These are phyloP conservation scores for Plestiodon gilberti DNA, from an alignment of 2,113 vertebrate genomes.

Conservation along the genomic window DNA sequence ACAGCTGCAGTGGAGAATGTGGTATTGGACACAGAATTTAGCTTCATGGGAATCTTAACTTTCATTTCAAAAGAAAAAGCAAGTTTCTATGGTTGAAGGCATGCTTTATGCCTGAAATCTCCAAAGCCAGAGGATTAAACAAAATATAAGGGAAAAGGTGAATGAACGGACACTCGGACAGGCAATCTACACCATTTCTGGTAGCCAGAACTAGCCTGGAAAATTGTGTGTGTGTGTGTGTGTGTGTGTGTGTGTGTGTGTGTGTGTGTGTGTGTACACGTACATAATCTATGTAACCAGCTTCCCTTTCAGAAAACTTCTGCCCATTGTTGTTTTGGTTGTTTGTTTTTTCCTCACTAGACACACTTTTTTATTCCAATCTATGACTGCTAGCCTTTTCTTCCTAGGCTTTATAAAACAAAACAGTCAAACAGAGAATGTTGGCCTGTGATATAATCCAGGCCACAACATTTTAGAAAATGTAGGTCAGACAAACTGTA, in stretches of 20 bases:
- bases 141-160: neutral
- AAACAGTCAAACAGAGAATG: constrained; percentile 35
- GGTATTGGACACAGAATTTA: too few species aligned
- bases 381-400: neutral
- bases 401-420: rapidly evolving
- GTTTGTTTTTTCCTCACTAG: neutral
- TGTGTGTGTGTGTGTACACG: neutral
- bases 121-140: too few species aligned
- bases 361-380: constrained; percentile 37
- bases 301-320: neutral
- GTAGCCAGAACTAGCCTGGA: rapidly evolving
- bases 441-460: neutral
- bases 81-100: too few species aligned
- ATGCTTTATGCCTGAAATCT: too few species aligned
- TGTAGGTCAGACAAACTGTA: constrained; percentile 60
- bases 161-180: too few species aligned
- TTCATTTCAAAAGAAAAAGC: too few species aligned
- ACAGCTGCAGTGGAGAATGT: too few species aligned
- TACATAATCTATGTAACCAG: constrained; percentile 24
- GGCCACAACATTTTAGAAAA: constrained; percentile 19
- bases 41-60: too few species aligned
- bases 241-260: neutral
- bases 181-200: constrained; percentile 34
- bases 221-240: neutral
- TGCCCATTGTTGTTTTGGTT: neutral